A percentile compares a stretch with the other conserved stretches of the same genome.
These are phyloP conservation scores for Okapia johnstoni DNA, from an alignment of 2,113 vertebrate genomes.

Conservation along the genomic window DNA sequence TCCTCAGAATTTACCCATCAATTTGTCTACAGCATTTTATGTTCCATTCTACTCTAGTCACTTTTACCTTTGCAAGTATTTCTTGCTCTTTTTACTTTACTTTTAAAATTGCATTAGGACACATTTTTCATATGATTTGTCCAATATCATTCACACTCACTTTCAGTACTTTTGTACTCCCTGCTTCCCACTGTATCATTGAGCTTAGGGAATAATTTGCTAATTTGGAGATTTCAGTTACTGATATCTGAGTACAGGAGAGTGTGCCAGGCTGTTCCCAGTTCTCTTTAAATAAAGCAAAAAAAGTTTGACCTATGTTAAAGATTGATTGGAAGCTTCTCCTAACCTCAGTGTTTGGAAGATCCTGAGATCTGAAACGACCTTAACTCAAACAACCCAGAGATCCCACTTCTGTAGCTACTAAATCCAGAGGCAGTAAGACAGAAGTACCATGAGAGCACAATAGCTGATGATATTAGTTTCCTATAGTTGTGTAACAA, in stretches of 20 bases:
- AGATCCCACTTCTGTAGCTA: not conserved
- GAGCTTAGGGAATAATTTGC: not conserved
- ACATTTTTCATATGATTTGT: not conserved
- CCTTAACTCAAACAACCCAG: not conserved
- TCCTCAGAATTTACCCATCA: not conserved
- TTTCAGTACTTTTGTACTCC: not conserved
- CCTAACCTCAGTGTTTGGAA: not conserved
- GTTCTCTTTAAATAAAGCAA: not conserved
- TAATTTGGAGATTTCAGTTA: not conserved
- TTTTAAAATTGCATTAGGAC: not conserved
- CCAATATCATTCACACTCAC: not conserved
- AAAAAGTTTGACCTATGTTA: not conserved
- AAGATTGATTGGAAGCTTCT: not conserved
- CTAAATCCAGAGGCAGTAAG: not conserved
- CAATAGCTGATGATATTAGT: not conserved
- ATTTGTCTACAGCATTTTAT: not conserved
- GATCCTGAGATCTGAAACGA: not conserved
- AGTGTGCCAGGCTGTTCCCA: not conserved
- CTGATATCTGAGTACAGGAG: not conserved
- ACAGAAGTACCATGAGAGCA: not conserved
- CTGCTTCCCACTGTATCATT: fast-evolving
- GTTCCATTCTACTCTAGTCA: not conserved
- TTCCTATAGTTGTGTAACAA: not conserved
- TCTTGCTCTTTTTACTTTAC: not conserved
- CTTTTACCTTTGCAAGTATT: not conserved